A percentile compares a stretch with the other conserved stretches of the same genome.
phyloP scores from a whole-genome alignment of 1,140 invertebrate species.

The Bombus pyrosoma region DNA sequence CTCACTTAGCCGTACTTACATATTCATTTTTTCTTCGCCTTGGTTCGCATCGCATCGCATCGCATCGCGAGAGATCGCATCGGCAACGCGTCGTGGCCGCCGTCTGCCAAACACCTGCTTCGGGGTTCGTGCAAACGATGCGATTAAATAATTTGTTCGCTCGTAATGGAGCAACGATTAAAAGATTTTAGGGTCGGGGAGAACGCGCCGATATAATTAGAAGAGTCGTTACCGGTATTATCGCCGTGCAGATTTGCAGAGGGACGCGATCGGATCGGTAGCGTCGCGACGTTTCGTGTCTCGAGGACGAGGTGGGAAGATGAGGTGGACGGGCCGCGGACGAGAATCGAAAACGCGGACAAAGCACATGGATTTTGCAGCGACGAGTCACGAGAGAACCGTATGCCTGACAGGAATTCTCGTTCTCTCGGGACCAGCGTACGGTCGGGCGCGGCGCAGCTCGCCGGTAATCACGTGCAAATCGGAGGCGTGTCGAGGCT shows the following conservation, averaged over 20 bases:
- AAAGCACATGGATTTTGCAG: background rate
- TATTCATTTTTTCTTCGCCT: background rate
- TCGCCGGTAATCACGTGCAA: slow-evolving; percentile 62
- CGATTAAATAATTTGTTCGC: slow-evolving; percentile 63
- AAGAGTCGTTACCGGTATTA: slow-evolving; percentile 29
- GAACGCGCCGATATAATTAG: slow-evolving; percentile 28
- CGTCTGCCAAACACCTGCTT: slow-evolving; percentile 53
- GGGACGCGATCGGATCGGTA: background rate
- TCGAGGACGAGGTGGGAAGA: background rate
- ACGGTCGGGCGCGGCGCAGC: slow-evolving; percentile 11
- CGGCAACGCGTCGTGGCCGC: background rate
- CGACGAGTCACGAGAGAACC: background rate
- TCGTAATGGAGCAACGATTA: slow-evolving; percentile 59
- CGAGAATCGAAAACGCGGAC: background rate
- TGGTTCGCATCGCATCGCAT: background rate
- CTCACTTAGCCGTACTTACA: background rate
- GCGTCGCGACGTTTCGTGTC: too few relatives aligned
- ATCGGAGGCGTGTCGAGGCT: slow-evolving; percentile 64
- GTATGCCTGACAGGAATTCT: background rate
- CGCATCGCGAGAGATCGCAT: background rate
- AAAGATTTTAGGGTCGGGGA: slow-evolving; percentile 49
- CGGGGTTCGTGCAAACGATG: slow-evolving; percentile 36
- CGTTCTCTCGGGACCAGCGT: slow-evolving; percentile 38
- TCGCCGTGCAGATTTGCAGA: background rate
- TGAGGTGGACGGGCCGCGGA: background rate